Percentiles rank a stretch among this genome's conserved stretches.
Conservation (phyloP, 2,888 invertebrate species). For the Scaptomyza caliginosa region DNA sequence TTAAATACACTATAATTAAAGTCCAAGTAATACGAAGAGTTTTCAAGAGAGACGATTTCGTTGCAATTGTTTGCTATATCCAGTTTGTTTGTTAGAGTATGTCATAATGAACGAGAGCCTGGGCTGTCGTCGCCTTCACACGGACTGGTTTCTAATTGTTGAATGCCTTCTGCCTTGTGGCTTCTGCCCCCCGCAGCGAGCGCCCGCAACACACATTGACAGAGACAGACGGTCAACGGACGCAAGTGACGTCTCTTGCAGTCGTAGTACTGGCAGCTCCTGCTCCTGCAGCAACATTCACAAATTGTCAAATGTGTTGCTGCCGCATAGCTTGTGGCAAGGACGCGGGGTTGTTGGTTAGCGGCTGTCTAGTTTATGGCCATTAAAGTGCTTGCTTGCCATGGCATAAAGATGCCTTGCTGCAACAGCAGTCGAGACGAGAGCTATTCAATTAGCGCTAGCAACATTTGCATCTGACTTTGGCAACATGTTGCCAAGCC, state of each 20-base stretch:
- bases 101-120: conserved; percentile 41
- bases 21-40: no score
- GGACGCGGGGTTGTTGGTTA: not conserved
- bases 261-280: not conserved
- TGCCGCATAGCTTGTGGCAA: conserved; percentile 8
- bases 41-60: no score
- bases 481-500: conserved; percentile 44
- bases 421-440: not conserved
- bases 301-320: conserved; percentile 56
- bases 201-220: conserved; percentile 4
- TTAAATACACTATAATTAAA: not conserved
- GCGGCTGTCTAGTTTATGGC: conserved; percentile 7
- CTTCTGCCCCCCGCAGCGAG: not conserved
- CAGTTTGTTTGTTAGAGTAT: conserved; percentile 1
- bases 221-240: conserved; percentile 15
- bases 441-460: conserved; percentile 29
- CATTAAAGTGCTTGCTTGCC: conserved; percentile 33
- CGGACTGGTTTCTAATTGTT: conserved; percentile 72
- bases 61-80: not conserved
- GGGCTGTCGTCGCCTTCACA: conserved; percentile 61
- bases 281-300: conserved; percentile 26
- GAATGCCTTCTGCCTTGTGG: no score
- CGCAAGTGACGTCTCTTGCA: not conserved
- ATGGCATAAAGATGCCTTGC: conserved; percentile 31
- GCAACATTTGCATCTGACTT: conserved; percentile 41